Base-by-base conservation (phyloP, 2,113 vertebrate species). In the Anthoscopus minutus region DNA sequence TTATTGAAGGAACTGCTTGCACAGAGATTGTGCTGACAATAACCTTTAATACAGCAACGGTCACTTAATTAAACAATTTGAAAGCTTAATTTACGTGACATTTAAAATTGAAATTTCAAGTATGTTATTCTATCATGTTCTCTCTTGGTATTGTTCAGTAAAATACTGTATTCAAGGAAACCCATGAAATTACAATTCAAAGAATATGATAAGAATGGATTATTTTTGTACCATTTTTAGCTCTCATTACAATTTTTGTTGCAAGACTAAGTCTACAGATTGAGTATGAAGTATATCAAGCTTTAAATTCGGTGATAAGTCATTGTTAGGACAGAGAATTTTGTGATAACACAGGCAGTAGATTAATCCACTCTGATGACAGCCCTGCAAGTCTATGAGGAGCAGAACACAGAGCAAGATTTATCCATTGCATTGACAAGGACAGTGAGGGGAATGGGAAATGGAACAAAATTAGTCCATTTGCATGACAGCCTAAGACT, bases 401-500 rank as follows among this genome's bases (percentile, higher is more conserved):
- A 96, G 73, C 79, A 90, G 94, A 96, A 93, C 38, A 89, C 91
- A 91, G 94, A 64, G 74, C 65, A 87, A 96, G 88, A 96, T 94
- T 96, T 96, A 97, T 95, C 86, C 77, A 13, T 96, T 13, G 45
- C 81, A 73, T 84, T 97, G 97, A 97, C 97, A 98, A 97, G 95
- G 96, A 97, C 74, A 5, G 94, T 86, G 92, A 90, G 71, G 76
- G 40, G 79, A 97, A 97, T 89, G 76, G 69, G 81, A 98, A 98
- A 97, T 96, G 83, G 94, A 97, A 97, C 47, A 96, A 98, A 98
- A 98, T 98, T 92, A 97, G 94, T 97, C 90, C 94, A 97, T 97
- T 98, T 98, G 96, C 84, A 98, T 94, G 97, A 97, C 94, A 98
- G 97, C 96, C 91, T 96, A 97, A 98, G 94, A 96, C 96, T 97